Conservation (phyloP, 2,888 invertebrate species). For the Dione vanillae region DNA sequence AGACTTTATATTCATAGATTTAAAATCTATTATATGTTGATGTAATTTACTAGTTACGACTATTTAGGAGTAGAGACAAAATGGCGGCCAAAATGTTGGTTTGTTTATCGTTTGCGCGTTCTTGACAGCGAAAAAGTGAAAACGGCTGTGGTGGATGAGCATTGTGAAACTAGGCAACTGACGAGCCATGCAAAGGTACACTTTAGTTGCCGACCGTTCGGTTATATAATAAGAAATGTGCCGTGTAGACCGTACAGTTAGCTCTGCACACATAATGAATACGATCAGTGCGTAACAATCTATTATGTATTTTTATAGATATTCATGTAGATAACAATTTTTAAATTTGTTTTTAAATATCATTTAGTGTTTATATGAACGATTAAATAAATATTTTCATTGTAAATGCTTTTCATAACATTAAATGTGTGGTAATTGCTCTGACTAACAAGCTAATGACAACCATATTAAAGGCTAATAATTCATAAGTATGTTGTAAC, state of each 20-base stretch:
- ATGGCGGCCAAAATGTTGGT: slow-evolving; percentile 82
- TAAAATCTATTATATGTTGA: slow-evolving; percentile 58
- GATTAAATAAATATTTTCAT: too few species aligned
- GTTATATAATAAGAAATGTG: slow-evolving; percentile 74
- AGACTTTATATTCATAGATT: slow-evolving; percentile 57
- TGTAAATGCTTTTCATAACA: too few species aligned
- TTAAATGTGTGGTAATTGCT: too few species aligned
- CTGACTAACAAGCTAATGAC: too few species aligned
- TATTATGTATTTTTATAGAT: slow-evolving; percentile 25
- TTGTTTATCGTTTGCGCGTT: slow-evolving; percentile 83
- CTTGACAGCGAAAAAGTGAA: slow-evolving; percentile 85
- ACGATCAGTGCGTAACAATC: slow-evolving; percentile 40
- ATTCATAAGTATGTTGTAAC: too few species aligned
- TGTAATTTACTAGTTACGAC: slow-evolving; percentile 54
- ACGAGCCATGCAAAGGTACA: slow-evolving; percentile 52
- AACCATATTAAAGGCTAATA: too few species aligned
- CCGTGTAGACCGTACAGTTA: slow-evolving; percentile 45
- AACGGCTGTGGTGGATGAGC: slow-evolving; percentile 77
- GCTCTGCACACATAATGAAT: slow-evolving; percentile 40
- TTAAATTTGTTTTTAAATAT: neutral
- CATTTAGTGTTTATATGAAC: too few species aligned
- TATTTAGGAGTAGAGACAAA: slow-evolving; percentile 60
- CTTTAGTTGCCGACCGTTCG: slow-evolving; percentile 55
- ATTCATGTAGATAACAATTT: slow-evolving; percentile 33
- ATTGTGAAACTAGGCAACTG: slow-evolving; percentile 78